phyloP scores from a whole-genome alignment of 2,113 vertebrate species.

The Loxodonta africana region DNA sequence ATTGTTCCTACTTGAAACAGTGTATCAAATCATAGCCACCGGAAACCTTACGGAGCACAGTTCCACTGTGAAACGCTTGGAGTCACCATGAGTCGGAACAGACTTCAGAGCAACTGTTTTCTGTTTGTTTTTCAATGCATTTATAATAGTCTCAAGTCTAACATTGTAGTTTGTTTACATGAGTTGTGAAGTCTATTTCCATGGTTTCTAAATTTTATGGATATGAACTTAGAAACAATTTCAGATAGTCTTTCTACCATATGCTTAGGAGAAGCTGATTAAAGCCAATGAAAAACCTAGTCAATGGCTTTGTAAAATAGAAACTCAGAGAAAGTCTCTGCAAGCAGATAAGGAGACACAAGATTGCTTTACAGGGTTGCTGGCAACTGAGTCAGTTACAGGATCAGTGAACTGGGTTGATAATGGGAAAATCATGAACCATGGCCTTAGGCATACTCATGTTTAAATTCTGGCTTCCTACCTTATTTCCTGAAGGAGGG shows the following conservation, averaged over 20 bases:
- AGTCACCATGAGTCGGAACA: neutral
- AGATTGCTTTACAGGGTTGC: neutral
- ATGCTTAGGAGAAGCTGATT: neutral
- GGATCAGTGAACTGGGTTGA: neutral
- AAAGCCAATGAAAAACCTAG: neutral
- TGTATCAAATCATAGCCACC: neutral
- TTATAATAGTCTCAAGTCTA: neutral
- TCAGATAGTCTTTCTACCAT: neutral
- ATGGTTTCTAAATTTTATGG: neutral
- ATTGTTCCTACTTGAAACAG: neutral
- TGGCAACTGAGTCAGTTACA: neutral
- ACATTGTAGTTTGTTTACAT: neutral
- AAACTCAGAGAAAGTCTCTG: neutral
- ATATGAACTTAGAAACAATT: neutral
- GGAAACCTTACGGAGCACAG: neutral
- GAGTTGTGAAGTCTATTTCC: neutral
- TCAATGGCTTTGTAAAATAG: neutral
- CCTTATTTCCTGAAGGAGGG: neutral
- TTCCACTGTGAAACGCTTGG: neutral
- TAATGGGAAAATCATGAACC: neutral
- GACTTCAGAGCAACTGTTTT: neutral
- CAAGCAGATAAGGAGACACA: neutral
- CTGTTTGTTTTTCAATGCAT: neutral
- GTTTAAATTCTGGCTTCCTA: conserved; percentile 20
- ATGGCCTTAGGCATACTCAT: neutral